Conservation (phyloP, 2,797 vertebrate genomes). For the Thalassophryne amazonica region DNA sequence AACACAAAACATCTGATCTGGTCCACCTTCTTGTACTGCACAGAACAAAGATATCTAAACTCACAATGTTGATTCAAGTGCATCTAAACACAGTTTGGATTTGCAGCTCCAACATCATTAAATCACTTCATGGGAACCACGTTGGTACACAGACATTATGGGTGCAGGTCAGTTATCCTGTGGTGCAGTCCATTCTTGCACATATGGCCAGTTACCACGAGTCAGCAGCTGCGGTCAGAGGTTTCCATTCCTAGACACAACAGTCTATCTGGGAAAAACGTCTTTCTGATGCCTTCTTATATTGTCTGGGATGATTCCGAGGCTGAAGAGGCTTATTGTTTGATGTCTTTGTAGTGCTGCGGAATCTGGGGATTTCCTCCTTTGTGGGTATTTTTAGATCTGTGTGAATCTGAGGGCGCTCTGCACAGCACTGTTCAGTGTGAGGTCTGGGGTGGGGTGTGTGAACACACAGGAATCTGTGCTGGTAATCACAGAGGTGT, state of each 20-base stretch:
- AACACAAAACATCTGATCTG: no score
- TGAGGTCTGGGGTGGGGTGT: constrained; percentile 59
- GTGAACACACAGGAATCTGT: constrained; percentile 42
- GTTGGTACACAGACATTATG: constrained; percentile 6
- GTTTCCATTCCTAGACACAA: constrained; percentile 81
- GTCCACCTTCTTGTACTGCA: no score
- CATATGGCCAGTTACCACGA: constrained; percentile 69
- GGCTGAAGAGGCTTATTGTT: constrained; percentile 75
- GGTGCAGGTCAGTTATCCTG: constrained; percentile 34
- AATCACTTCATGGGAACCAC: neutral
- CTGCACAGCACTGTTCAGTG: constrained; percentile 53
- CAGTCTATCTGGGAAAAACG: constrained; percentile 73
- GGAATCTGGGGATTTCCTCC: constrained; percentile 77
- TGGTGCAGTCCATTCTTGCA: constrained; percentile 61
- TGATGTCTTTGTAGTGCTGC: constrained; percentile 76
- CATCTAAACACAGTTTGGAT: no score
- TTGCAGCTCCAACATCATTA: no score
- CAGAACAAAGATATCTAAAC: no score
- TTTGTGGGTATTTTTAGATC: constrained; percentile 75
- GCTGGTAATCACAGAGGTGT: constrained; percentile 32
- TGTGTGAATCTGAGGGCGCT: constrained; percentile 68
- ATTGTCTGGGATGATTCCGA: constrained; percentile 81
- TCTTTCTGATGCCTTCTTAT: constrained; percentile 76
- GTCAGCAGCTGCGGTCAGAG: constrained; percentile 63
- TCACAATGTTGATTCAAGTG: no score